phyloP scores from a whole-genome alignment of 1,140 invertebrate species.

The Sitodiplosis mosellana region DNA sequence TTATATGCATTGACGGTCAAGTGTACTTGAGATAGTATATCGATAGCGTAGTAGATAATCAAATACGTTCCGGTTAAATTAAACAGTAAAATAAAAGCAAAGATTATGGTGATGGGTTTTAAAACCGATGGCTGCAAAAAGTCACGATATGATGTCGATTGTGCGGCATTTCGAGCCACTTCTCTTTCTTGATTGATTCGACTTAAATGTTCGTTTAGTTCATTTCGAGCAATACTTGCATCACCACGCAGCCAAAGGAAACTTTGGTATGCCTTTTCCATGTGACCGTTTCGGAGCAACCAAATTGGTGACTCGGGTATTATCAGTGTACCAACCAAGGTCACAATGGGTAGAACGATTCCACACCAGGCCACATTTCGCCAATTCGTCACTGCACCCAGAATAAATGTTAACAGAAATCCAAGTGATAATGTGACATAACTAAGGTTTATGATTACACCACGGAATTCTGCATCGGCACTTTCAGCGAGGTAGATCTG shows the following conservation, averaged over 20 bases:
- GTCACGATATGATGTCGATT: constrained; percentile 27
- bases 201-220: constrained; percentile 14
- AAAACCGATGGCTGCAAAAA: constrained; percentile 34
- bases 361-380: constrained; percentile 39
- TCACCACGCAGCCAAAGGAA: constrained; percentile 46
- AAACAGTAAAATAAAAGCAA: constrained; percentile 47
- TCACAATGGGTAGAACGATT: constrained; percentile 34
- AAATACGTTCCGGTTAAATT: constrained; percentile 52
- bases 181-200: constrained; percentile 22
- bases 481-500: constrained; percentile 55
- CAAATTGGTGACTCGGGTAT: constrained; percentile 55
- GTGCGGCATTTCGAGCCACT: constrained; percentile 24
- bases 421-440: constrained; percentile 50
- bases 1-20: constrained; percentile 26
- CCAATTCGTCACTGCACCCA: constrained; percentile 45
- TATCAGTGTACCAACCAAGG: constrained; percentile 34
- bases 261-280: constrained; percentile 39
- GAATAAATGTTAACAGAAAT: constrained; percentile 46
- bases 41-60: constrained; percentile 53
- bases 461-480: constrained; percentile 43
- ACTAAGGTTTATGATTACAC: constrained; percentile 40
- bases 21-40: constrained; percentile 39
- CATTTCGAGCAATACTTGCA: constrained; percentile 28
- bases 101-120: constrained; percentile 50
- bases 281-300: constrained; percentile 38